Base-by-base conservation (phyloP, 2,888 invertebrate genomes). In the Dastarcus helophoroides region DNA sequence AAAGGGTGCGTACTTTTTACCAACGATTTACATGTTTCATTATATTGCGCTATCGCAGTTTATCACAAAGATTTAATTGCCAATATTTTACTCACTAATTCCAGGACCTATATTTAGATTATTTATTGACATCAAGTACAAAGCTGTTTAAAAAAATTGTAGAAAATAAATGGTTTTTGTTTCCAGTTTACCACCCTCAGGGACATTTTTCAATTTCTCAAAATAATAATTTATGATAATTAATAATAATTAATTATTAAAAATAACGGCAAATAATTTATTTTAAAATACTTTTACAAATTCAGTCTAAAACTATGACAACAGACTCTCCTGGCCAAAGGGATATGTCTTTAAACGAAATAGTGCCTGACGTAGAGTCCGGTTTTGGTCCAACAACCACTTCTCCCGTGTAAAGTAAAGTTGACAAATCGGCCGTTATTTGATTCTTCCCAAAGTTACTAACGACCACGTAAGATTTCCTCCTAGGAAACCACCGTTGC, bases 401-500 rank as follows among this genome's bases (percentile, higher is more conserved):
- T 26, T 65, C 58, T 1, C 86, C 86, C 28, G 81, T 79, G 50
- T 83, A 86, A 53, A 80, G 79, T 58, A 79, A 69, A 2, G 73
- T 69, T 0, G 83, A 80, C 33, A 86, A 64, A 60, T 86, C 84
- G 29, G 76, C 73, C 2, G 68, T 68, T 21, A 76, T 69, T 10
- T 68, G 60, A 5, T 54, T 54, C 21, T 55, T 62, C 0, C 79
- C 80, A 2, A 84, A 66, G 63, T 86, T 86, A 2, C 76, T 76
- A 0, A 85, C 71, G 36, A 80, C 73, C 0, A 82, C 78, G 50
- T 78, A 83, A 1, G 81, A 74, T 50, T 81, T 79, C 34, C 81
- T 68, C 9, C 86, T 68, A 1, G 85, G 85, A 57, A 77, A 85
- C 69, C 77, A 79, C 25, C 86, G 67, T 51, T 86, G 84, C 10